Conservation (phyloP, 2,113 vertebrate species). For the Fulmarus glacialis region DNA sequence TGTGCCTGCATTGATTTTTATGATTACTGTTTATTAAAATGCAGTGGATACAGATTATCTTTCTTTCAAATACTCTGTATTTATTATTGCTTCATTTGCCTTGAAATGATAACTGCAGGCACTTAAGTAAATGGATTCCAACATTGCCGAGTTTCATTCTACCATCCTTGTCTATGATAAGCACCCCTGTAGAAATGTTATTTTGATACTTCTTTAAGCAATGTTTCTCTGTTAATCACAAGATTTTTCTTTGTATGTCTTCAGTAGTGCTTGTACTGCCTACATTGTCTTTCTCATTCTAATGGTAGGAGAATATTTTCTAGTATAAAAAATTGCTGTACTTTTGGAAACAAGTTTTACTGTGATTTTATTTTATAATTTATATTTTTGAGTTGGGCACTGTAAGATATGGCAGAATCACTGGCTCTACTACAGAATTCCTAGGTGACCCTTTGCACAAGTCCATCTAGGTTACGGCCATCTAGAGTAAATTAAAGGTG, state of each 20-base stretch:
- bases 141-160: slow-evolving; percentile 7
- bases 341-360: neutral
- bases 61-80: slow-evolving; percentile 65
- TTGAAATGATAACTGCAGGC: slow-evolving; percentile 54
- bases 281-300: neutral
- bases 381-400: neutral
- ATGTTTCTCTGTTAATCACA: slow-evolving; percentile 33
- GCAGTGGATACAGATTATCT: slow-evolving; percentile 24
- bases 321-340: neutral
- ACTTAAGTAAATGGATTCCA: slow-evolving; percentile 61
- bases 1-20: slow-evolving; percentile 47
- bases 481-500: neutral
- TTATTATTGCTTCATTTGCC: slow-evolving; percentile 61
- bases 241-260: neutral
- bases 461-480: neutral
- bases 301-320: neutral
- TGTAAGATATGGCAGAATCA: neutral
- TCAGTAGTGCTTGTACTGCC: neutral
- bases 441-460: neutral
- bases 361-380: neutral
- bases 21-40: slow-evolving; percentile 65
- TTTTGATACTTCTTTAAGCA: slow-evolving; percentile 34
- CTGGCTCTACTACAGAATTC: neutral
- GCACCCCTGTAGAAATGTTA: neutral
- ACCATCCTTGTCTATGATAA: neutral